Conservation (phyloP, 2,888 invertebrate species). For the Tenodera sinensis region DNA sequence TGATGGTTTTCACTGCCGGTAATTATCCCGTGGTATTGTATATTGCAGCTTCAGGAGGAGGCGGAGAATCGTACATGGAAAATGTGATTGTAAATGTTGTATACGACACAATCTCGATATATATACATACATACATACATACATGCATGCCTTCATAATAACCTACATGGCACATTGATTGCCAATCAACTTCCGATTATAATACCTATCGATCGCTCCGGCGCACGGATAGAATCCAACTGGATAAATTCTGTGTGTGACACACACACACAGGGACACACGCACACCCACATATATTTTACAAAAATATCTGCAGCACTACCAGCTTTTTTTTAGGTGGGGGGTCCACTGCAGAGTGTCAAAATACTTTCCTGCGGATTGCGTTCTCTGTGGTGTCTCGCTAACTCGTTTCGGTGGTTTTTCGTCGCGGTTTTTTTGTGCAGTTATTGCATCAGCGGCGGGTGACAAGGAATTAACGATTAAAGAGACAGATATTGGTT, state of each 20-base stretch:
- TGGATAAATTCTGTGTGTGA: conserved; percentile 2
- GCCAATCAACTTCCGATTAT: conserved; percentile 33
- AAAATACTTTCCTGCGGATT: not conserved
- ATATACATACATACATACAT: conserved; percentile 24
- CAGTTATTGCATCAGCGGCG: not conserved
- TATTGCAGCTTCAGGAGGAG: not conserved
- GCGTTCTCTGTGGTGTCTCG: not conserved
- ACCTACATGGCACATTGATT: conserved; percentile 32
- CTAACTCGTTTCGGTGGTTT: not conserved
- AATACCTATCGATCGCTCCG: conserved; percentile 29
- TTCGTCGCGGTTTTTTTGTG: not conserved
- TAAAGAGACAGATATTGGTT: not conserved
- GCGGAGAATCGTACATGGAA: conserved; percentile 19
- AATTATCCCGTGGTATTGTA: conserved; percentile 28
- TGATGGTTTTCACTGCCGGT: conserved; percentile 27
- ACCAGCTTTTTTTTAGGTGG: not conserved
- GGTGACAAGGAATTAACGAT: not conserved
- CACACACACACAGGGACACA: not conserved
- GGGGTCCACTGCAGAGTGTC: not conserved
- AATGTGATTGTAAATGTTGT: conserved; percentile 30
- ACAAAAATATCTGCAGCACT: conserved; percentile 11
- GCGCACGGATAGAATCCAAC: not conserved
- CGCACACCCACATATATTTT: conserved; percentile 4
- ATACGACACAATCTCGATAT: conserved; percentile 27
- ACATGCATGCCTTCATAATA: conserved; percentile 31